Evolutionary conservation across 2,113 vertebrate genomes (phyloP).

Genomic region (Sorex araneus): DNA sequence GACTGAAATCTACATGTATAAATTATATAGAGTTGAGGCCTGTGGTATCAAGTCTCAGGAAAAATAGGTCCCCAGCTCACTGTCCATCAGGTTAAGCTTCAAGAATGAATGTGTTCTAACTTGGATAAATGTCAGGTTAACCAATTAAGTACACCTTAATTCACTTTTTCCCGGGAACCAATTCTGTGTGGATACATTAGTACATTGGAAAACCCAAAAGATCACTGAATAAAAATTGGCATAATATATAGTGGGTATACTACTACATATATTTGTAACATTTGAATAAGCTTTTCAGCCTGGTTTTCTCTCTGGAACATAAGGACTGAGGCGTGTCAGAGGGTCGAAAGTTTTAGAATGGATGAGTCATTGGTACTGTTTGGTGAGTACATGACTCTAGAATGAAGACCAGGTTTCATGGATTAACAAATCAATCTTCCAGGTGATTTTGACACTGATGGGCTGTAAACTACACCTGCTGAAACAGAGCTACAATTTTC

Average conservation of each 20-base stretch:
- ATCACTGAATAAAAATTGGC: background rate
- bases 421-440: background rate
- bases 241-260: rapidly evolving
- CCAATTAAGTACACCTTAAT: background rate
- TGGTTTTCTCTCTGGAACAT: constrained; percentile 21
- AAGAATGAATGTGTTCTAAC: background rate
- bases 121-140: background rate
- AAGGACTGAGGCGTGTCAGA: background rate
- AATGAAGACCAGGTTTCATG: background rate
- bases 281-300: background rate
- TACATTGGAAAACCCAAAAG: background rate
- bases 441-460: background rate
- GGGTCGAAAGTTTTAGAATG: background rate
- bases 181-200: background rate
- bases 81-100: background rate
- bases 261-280: background rate
- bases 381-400: background rate
- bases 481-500: background rate
- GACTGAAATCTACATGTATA: constrained; percentile 34
- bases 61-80: background rate
- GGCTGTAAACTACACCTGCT: background rate
- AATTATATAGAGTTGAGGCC: constrained; percentile 41
- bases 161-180: background rate
- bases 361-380: background rate
- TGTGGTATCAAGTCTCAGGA: constrained; percentile 38